Base-by-base conservation (phyloP, 2,113 vertebrate species). In the Dascyllus trimaculatus region DNA sequence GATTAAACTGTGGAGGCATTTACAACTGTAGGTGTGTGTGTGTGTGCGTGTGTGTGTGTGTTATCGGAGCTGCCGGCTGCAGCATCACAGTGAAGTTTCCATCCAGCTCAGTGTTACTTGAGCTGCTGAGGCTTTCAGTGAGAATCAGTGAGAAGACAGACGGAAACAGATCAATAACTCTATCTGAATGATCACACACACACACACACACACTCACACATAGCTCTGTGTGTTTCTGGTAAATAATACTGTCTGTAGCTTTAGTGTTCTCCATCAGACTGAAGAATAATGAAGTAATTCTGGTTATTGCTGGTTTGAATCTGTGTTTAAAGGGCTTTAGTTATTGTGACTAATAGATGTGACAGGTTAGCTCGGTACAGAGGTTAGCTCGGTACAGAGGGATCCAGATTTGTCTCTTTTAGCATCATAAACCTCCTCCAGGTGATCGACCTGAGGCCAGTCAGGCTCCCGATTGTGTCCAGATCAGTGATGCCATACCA, bases 101-200 rank as follows among this genome's bases (percentile, higher is more conserved):
- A 60, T 56, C 58, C 49, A 56, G 75, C 58, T 71, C 68, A 46
- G 71, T 67, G 77, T 77, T 73, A 43, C 25, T 22, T 46, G 63
- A 80, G 77, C 79, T 76, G 67, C 68, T 1, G 72, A 65, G 60
- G 85, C 82, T 82, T 76, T 73, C 38, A 52, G 66, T 82, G 75
- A 63, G 72, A 67, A 64, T 65, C 71, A 66, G 72, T 35, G 68
- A 81, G 66, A 76, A 75, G 81, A 79, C 81, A 79, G 87, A 83
- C 63, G 0, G 72, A 82, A 77, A 82, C 84, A 80, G 81, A 89
- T 89, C 87, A 29, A 86, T 86, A 76, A 2, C 58, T 72, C 54
- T 61, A 76, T 75, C 72, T 45, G 68, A 9, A 8, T 5, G 26
- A 29, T 29, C 40, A 51, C 68, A 59, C 45, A 52, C 64, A 13